Evolutionary conservation across 64 coral and sea anemone genomes (phyloP).

Genomic region (Dendronephthya gigantea): DNA sequence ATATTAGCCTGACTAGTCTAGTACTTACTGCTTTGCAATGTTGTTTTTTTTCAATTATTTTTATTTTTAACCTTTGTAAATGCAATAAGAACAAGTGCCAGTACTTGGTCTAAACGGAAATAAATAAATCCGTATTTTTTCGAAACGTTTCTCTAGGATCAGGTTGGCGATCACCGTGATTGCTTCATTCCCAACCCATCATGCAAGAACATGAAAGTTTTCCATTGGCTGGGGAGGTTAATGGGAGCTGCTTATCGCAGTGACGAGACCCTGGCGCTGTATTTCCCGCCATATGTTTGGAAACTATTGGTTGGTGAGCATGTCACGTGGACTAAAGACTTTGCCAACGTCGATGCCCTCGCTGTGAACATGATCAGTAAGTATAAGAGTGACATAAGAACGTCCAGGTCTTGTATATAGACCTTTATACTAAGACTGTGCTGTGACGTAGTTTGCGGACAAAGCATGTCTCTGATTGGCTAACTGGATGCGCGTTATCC

Average conservation of each 20-base stretch:
- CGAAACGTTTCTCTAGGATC: constrained; percentile 34
- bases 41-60: too few species aligned
- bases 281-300: constrained; percentile 80
- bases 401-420: too few species aligned
- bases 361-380: constrained; percentile 71
- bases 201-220: constrained; percentile 35
- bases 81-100: too few species aligned
- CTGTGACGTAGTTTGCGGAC: too few species aligned
- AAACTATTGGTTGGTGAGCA: constrained; percentile 90
- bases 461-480: too few species aligned
- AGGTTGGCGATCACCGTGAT: constrained; percentile 65
- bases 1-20: too few species aligned
- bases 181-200: constrained; percentile 72
- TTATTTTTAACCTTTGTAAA: too few species aligned
- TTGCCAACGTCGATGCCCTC: constrained; percentile 53
- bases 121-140: too few species aligned
- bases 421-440: too few species aligned
- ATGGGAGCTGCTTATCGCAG: constrained; percentile 81
- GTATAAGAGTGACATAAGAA: background rate
- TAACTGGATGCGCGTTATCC: too few species aligned
- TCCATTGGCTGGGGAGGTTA: constrained; percentile 62
- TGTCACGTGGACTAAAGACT: constrained; percentile 88
- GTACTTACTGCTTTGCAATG: too few species aligned
- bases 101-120: too few species aligned
- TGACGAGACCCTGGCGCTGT: constrained; percentile 73